phyloP scores from a whole-genome alignment of 2,113 vertebrate genomes.

The Neotoma lepida region DNA sequence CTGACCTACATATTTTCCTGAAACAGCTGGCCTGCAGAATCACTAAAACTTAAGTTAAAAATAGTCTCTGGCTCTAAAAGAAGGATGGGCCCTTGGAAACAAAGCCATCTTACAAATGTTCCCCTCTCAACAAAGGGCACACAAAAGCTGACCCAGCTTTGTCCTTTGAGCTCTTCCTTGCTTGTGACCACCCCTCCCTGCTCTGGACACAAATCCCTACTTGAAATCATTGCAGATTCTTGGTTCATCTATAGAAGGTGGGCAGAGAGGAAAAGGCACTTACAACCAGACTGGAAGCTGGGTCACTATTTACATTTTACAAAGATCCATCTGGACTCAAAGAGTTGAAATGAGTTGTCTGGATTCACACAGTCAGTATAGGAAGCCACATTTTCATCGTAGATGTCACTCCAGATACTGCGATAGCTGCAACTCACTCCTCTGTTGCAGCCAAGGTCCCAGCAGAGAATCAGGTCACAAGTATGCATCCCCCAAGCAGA shows the following conservation, averaged over 20 bases:
- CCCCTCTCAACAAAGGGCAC: background rate
- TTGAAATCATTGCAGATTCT: background rate
- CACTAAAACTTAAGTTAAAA: conserved; percentile 63
- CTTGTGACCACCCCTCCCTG: background rate
- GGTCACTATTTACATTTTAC: conserved; percentile 42
- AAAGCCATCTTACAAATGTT: conserved; percentile 21
- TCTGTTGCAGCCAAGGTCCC: background rate
- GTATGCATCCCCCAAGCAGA: background rate
- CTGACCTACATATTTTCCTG: conserved; percentile 72
- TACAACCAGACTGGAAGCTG: background rate
- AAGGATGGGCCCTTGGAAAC: conserved; percentile 20
- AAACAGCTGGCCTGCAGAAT: conserved; percentile 69
- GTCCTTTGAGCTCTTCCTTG: background rate
- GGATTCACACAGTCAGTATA: conserved; percentile 3
- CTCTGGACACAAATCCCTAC: background rate
- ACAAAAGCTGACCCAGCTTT: conserved; percentile 27
- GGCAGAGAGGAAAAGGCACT: background rate
- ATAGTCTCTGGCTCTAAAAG: conserved; percentile 59
- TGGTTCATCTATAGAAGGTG: background rate
- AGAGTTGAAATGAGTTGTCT: background rate
- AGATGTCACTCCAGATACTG: background rate
- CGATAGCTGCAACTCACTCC: background rate
- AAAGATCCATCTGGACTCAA: conserved; percentile 34
- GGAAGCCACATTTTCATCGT: conserved; percentile 16
- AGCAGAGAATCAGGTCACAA: background rate